phyloP scores from a whole-genome alignment of 2,888 invertebrate genomes.

The Pandemis heparana region DNA sequence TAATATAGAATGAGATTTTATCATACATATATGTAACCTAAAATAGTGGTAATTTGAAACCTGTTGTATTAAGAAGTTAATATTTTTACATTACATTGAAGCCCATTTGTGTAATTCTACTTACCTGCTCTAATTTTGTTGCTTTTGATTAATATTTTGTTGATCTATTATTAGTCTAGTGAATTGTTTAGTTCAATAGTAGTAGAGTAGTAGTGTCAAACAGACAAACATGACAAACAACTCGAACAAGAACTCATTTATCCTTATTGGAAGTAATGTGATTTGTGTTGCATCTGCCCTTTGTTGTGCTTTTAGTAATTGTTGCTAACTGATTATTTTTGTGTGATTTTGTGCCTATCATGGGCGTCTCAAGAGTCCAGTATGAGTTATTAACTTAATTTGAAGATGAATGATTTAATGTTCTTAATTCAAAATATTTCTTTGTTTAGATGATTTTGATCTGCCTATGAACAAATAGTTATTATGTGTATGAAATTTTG shows the following conservation, averaged over 20 bases:
- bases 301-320: neutral
- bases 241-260: slow-evolving; percentile 4
- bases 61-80: slow-evolving; percentile 2
- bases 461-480: slow-evolving; percentile 29
- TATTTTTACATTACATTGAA: neutral
- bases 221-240: neutral
- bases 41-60: neutral
- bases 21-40: neutral
- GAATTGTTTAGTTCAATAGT: slow-evolving; percentile 6
- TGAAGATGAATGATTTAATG: neutral
- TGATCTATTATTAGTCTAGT: slow-evolving; percentile 12
- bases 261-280: neutral
- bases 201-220: neutral
- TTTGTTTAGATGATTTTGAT: neutral
- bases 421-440: neutral
- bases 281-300: neutral
- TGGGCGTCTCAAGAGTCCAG: neutral
- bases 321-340: neutral
- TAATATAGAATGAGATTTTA: slow-evolving; percentile 7
- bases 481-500: slow-evolving; percentile 27
- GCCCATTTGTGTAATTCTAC: neutral
- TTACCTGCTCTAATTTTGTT: slow-evolving; percentile 8
- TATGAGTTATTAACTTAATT: slow-evolving; percentile 13
- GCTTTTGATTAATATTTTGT: slow-evolving; percentile 7
- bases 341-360: slow-evolving; percentile 6